Evolutionary conservation across 2,888 invertebrate genomes (phyloP), one percentile per base, ranked within the genome.

Genomic region (Chrysina gloriosa): DNA sequence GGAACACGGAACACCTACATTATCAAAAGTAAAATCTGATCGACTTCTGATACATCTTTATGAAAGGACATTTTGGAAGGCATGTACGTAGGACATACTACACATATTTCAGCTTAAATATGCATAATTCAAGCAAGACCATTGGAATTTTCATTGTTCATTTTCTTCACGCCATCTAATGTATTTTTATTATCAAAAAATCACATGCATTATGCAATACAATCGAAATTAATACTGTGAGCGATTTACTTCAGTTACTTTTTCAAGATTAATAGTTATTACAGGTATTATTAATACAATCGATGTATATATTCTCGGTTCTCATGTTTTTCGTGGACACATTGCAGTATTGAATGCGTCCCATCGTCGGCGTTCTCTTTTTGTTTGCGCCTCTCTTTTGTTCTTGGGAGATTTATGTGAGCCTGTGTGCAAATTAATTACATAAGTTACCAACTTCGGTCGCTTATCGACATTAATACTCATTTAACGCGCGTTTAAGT

Each of bases 341-440:
- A 25, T 21, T 34, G 39, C 36, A 39, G 36, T 36, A 42, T 27
- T 58, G 58, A 58, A 58, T 58, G 58, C 27, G 42, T 25, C 42
- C 50, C 23, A 27, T 27, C 34, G 36, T n/a, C 45, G 36, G 64
- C 48, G 31, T 63, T 71, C 67, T 45, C 63, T 65, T 70, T 70
- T 72, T 69, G 63, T 70, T 65, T 70, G 70, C 68, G 63, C 69
- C 68, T 66, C 63, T 68, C 71, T 74, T 72, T 70, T 72, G 71
- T 73, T 72, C 72, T 66, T 56, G 23, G 11, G 69, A 73, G 73
- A 76, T 76, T 76, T 76, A 76, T 76, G 72, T 68, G 67, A 68
- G 68, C 72, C 72, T 75, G 73, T 74, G 73, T 76, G 76, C 72
- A 75, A 76, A 75, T 76, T 76, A 76, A 76, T 76, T 76, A 75